Conservation (phyloP, 2,888 invertebrate species). For the Ormyrus nitidulus region DNA sequence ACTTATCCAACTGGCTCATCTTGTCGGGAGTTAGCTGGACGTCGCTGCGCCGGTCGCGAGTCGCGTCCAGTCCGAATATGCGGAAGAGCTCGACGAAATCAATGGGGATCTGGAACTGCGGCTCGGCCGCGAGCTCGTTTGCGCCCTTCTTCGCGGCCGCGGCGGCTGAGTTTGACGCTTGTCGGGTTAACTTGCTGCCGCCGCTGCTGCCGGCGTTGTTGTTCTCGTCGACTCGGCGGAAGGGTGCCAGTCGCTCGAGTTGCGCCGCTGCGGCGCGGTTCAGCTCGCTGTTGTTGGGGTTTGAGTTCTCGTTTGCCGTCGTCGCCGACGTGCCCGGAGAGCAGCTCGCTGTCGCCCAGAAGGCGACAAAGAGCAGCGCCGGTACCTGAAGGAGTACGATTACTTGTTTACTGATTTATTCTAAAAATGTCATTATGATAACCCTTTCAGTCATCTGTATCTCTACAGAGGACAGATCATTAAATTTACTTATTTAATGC, state of each 20-base stretch:
- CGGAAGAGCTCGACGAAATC: slow-evolving; percentile 46
- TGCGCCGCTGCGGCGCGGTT: slow-evolving; percentile 66
- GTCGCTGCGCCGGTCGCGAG: not conserved
- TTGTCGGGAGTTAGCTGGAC: slow-evolving; percentile 23
- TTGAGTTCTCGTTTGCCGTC: not conserved
- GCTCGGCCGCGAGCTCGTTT: not conserved
- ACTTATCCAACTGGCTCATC: slow-evolving; percentile 35
- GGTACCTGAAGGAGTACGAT: slow-evolving; percentile 27
- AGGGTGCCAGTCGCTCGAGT: slow-evolving; percentile 67
- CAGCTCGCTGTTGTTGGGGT: slow-evolving; percentile 45
- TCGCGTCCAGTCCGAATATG: slow-evolving; percentile 19
- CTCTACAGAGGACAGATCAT: too few relatives aligned
- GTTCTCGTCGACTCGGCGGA: slow-evolving; percentile 58
- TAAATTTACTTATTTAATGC: too few relatives aligned
- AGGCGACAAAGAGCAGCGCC: slow-evolving; percentile 36
- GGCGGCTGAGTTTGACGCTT: not conserved
- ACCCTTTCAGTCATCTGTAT: too few relatives aligned
- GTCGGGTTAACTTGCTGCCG: not conserved
- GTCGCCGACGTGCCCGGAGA: not conserved
- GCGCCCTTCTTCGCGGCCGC: not conserved
- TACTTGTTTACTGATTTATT: not conserved
- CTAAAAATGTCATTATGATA: too few relatives aligned
- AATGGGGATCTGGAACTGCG: slow-evolving; percentile 41
- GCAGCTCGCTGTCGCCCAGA: slow-evolving; percentile 14
- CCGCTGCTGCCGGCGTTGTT: not conserved